A percentile compares a stretch with the other conserved stretches of the same genome.
Conservation (phyloP, 2,113 vertebrate species). For the Prunella himalayana region DNA sequence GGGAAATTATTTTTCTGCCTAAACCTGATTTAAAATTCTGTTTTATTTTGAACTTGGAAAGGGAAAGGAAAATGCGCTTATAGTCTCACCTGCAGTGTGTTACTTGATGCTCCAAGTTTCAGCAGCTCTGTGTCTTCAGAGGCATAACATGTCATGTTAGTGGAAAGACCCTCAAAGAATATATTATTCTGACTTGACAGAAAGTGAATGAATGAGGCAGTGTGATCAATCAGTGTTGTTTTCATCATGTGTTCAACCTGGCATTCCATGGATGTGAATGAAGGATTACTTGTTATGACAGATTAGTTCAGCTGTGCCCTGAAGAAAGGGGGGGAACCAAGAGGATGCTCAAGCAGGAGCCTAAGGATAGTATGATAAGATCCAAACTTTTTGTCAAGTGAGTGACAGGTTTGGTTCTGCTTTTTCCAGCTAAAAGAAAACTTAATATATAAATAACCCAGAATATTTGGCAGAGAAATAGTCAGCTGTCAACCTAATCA, state of each 20-base stretch:
- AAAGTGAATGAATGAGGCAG: background rate
- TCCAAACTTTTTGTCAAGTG: background rate
- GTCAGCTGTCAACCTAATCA: background rate
- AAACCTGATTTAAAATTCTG: background rate
- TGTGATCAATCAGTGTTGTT: background rate
- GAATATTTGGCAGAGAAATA: background rate
- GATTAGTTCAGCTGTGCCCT: background rate
- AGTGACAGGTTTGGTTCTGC: slow-evolving; percentile 3
- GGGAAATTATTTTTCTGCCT: background rate
- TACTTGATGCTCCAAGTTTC: background rate
- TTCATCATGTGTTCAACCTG: background rate
- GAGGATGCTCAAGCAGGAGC: background rate
- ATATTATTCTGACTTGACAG: background rate
- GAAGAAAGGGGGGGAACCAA: background rate
- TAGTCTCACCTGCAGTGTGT: background rate
- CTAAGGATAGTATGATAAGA: background rate
- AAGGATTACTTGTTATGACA: background rate
- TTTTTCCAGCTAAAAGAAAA: background rate
- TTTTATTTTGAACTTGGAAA: background rate
- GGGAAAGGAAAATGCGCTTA: background rate
- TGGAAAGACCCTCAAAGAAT: background rate
- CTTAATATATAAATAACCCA: background rate
- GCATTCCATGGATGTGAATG: background rate
- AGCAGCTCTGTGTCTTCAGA: background rate
- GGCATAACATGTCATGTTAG: background rate